Percentiles rank a stretch among this genome's conserved stretches.
These are phyloP conservation scores for Lottia gigantea DNA, from an alignment of 2,888 invertebrate genomes.

Conservation along the genomic window DNA sequence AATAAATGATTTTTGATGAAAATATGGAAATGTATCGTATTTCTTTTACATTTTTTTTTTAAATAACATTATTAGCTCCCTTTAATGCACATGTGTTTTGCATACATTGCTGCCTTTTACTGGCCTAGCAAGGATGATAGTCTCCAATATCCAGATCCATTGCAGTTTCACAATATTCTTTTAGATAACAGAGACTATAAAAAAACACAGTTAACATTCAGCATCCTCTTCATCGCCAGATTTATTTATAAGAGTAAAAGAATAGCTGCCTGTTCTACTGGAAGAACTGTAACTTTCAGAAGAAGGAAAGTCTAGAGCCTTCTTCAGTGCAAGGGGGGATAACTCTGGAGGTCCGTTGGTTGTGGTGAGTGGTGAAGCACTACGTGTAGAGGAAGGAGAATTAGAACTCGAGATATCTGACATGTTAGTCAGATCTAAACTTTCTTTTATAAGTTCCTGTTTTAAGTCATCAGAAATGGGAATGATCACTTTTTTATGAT, in stretches of 20 bases:
- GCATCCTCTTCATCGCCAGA: constrained; percentile 32
- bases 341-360: constrained; percentile 40
- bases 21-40: too few species aligned
- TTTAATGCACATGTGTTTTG: background rate
- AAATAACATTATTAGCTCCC: background rate
- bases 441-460: constrained; percentile 23
- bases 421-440: constrained; percentile 37
- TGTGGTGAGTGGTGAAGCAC: constrained; percentile 25
- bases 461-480: background rate
- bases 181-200: background rate
- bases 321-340: constrained; percentile 34
- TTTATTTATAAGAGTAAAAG: constrained; percentile 24
- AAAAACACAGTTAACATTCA: constrained; percentile 29
- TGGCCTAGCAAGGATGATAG: too few species aligned
- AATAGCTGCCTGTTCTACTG: constrained; percentile 27
- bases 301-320: constrained; percentile 29
- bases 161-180: background rate
- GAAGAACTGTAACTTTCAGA: constrained; percentile 26
- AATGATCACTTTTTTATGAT: constrained; percentile 7
- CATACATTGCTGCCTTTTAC: background rate
- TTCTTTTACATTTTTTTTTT: background rate
- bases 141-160: too few species aligned
- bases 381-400: constrained; percentile 33
- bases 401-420: constrained; percentile 44
- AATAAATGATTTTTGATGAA: too few species aligned